Base-by-base conservation (phyloP, 35 echinoderm and acorn worm species). In the Acanthaster planci region DNA sequence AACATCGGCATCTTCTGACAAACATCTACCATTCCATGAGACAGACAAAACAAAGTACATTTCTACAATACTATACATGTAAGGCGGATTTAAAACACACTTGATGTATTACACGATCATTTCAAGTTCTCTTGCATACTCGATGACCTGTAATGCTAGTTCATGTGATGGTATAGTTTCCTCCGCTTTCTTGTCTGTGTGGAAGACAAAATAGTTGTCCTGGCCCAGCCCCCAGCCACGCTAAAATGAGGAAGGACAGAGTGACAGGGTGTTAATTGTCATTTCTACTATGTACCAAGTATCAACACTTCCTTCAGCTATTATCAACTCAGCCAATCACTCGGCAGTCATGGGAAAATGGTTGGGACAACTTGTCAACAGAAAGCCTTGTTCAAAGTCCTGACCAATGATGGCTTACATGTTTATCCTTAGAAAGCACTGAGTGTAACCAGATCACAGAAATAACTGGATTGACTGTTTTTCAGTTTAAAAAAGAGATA, bases 61-160 rank as follows among this genome's bases (percentile, higher is more conserved):
- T 57, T 68, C 60, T 27, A 68, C 5, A 27, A 4, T 68, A 23
- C 32, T 57, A 27, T 27, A 68, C n/a, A 68, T 68, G 60, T 35
- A 68, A 4, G 18, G 4, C 18, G 60, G n/a, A 27, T 68, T 27
- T 68, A 23, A 68, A 68, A 68, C 60, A 68, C n/a, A 68, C n/a
- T 68, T 2, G 51, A n/a, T 0, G 7, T 77, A 42, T 36, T 92
- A 98, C 27, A 98, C 95, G 59, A 98, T 98, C 95, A 93, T 98
- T 75, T 98, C 95, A 31, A 98, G 67, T 60, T 98, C 95, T 87
- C 87, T 87, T 56, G 95, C 95, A 91, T 98, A 98, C 79, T 98
- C 92, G 75, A 99, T 99, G 53, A 92, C 89, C 78, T 99, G 96
- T 14, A 94, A 81, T 4, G 96, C 96, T 23, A 99, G 54, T 19